A percentile compares a stretch with the other conserved stretches of the same genome.
phyloP scores from a whole-genome alignment of 2,113 vertebrate genomes.

The Pycnonotus jocosus region DNA sequence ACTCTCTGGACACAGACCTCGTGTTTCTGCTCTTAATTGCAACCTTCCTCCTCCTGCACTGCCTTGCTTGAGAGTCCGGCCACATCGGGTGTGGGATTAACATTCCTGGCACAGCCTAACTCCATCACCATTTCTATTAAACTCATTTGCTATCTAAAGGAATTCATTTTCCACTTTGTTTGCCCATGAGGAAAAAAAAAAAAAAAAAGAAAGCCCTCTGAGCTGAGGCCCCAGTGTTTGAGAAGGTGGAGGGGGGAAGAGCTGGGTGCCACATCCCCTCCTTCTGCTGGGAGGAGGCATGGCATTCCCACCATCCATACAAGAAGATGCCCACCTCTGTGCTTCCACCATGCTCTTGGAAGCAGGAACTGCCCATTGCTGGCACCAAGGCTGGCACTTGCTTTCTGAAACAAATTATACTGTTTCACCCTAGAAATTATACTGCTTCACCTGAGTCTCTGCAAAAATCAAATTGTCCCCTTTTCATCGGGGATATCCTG shows the following conservation, averaged over 20 bases:
- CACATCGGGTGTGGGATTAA: neutral
- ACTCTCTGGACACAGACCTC: neutral
- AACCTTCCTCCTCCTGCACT: neutral
- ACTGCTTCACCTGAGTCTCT: neutral
- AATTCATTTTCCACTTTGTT: constrained; percentile 69
- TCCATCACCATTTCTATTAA: constrained; percentile 64
- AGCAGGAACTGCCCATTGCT: neutral
- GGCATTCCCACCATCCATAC: neutral
- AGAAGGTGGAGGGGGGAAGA: neutral
- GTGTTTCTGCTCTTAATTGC: neutral
- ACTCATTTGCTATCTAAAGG: constrained; percentile 65
- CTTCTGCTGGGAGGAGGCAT: neutral
- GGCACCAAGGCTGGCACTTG: neutral
- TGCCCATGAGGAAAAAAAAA: neutral
- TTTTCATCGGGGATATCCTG: neutral
- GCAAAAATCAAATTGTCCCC: neutral
- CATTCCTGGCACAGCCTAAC: constrained; percentile 40
- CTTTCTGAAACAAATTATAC: neutral
- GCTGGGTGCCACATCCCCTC: neutral
- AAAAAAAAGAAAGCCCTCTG: neutral
- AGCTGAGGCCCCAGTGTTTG: neutral
- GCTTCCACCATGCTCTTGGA: neutral
- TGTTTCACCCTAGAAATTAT: neutral
- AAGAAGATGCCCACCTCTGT: neutral
- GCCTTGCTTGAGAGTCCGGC: constrained; percentile 37